Percentiles rank a stretch among this genome's conserved stretches.
Evolutionary conservation across 2,113 vertebrate species (phyloP).

Genomic region (Lichenostomus cassidix): DNA sequence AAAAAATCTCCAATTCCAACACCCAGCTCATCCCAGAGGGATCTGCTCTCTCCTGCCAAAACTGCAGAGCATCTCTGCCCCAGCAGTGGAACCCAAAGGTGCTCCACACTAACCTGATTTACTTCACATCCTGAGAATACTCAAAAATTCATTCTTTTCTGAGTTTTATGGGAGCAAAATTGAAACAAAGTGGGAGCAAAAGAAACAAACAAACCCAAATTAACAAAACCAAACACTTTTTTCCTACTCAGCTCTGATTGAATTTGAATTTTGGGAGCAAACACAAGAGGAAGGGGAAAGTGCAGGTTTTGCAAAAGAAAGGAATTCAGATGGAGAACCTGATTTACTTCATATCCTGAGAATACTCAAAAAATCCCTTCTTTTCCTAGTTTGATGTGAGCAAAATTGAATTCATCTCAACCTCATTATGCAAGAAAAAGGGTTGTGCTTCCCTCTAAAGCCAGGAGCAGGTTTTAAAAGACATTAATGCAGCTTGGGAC

Average conservation of each 20-base stretch:
- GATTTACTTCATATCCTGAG: not conserved
- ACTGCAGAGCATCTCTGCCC: not conserved
- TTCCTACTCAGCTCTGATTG: not conserved
- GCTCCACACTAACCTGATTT: too few relatives aligned
- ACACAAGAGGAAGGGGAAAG: not conserved
- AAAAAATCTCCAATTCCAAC: not conserved
- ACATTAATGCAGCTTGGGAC: not conserved
- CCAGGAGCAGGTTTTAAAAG: not conserved
- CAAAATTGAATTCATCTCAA: not conserved
- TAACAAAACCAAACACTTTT: not conserved
- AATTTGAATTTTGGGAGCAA: not conserved
- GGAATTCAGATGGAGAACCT: not conserved
- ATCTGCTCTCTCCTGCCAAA: not conserved
- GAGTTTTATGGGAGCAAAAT: not conserved
- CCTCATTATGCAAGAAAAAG: not conserved
- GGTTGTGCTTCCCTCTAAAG: not conserved
- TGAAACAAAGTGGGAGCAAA: not conserved
- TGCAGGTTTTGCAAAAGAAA: not conserved
- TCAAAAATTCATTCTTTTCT: not conserved
- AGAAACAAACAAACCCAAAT: not conserved
- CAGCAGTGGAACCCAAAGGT: not conserved
- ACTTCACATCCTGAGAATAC: not conserved
- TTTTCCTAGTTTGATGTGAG: not conserved
- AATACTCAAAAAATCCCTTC: not conserved
- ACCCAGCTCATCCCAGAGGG: not conserved